phyloP scores from a whole-genome alignment of 1,140 invertebrate species.

The Condylostylus longicornis region DNA sequence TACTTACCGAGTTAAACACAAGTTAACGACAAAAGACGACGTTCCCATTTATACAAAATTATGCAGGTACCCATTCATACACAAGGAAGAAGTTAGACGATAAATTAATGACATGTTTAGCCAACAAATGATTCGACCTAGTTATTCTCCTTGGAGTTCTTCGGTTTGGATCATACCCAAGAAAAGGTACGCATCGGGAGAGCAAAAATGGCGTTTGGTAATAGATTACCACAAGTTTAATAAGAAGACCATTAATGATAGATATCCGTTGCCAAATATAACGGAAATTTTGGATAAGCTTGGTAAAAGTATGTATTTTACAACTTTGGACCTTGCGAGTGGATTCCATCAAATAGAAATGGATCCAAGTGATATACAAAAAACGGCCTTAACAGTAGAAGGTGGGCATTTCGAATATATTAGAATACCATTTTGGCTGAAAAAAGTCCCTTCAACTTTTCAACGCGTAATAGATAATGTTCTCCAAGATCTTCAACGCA shows the following conservation, averaged over 20 bases:
- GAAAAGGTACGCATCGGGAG: no score
- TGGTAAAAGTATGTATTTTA: conserved; percentile 25
- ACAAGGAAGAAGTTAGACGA: no score
- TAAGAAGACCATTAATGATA: conserved; percentile 29
- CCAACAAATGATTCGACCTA: no score
- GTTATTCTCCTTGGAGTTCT: no score
- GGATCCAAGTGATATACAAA: conserved; percentile 16
- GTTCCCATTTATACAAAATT: no score
- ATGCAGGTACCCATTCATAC: no score
- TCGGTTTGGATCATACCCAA: no score
- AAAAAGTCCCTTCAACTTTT: conserved; percentile 16
- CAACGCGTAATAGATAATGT: conserved; percentile 15
- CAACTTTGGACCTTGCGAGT: conserved; percentile 27
- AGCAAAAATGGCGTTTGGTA: conserved; percentile 16
- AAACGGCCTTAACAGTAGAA: conserved; percentile 30
- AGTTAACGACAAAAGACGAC: no score
- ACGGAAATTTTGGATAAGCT: conserved; percentile 31
- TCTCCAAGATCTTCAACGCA: not conserved
- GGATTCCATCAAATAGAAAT: conserved; percentile 36
- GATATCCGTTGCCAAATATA: conserved; percentile 35
- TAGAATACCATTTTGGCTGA: conserved; percentile 13
- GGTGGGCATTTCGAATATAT: conserved; percentile 13
- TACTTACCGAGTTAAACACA: no score
- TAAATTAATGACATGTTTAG: no score
- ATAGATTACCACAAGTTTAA: conserved; percentile 31